Evolutionary conservation across 2,888 invertebrate species (phyloP).

Genomic region (Philonicus albiceps): DNA sequence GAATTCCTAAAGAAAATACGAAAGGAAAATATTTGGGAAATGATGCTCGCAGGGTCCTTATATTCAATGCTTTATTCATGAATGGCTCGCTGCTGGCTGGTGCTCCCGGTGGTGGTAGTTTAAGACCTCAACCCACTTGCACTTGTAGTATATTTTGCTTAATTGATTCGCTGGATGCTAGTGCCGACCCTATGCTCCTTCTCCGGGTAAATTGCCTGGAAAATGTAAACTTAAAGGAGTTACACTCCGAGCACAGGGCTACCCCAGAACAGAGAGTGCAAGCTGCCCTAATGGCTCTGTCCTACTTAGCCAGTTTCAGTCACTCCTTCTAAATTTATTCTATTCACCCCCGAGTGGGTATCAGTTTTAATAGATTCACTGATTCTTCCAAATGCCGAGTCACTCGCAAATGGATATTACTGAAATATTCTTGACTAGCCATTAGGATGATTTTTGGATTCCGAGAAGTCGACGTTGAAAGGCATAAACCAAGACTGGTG

Average conservation of each 20-base stretch:
- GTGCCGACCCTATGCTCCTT: neutral
- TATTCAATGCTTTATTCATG: neutral
- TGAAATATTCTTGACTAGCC: neutral
- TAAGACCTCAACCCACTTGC: neutral
- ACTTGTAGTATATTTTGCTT: constrained; percentile 10
- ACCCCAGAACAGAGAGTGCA: neutral
- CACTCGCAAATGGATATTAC: neutral
- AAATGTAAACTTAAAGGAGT: constrained; percentile 1
- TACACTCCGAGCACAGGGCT: neutral
- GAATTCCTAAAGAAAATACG: neutral
- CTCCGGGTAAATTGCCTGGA: neutral
- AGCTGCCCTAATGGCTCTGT: neutral
- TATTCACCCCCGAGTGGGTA: neutral
- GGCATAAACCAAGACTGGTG: neutral
- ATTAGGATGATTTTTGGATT: neutral
- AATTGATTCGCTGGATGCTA: constrained; percentile 1
- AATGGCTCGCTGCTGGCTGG: neutral
- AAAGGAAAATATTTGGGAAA: constrained; percentile 25
- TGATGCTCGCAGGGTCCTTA: neutral
- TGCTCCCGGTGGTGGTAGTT: neutral
- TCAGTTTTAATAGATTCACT: constrained; percentile 2
- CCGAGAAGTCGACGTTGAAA: neutral
- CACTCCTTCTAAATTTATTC: constrained; percentile 12
- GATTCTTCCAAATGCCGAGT: neutral
- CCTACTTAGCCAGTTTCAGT: neutral